A percentile compares a stretch with the other conserved stretches of the same genome.
phyloP scores from a whole-genome alignment of 2,797 vertebrate species.

The Acrossocheilus wenchowensis region DNA sequence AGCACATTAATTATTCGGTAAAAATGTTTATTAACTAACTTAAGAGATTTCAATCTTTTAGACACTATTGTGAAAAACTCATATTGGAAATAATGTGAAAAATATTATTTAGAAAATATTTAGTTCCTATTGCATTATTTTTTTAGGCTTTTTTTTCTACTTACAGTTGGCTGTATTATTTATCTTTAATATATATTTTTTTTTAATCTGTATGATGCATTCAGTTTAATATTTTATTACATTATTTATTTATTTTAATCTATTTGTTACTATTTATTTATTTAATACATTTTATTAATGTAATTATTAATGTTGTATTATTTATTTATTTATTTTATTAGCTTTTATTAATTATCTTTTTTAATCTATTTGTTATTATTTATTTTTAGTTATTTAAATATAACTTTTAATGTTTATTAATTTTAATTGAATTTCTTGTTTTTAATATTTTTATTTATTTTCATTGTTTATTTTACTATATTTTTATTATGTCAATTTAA shows the following conservation, averaged over 20 bases:
- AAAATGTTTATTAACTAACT: neutral
- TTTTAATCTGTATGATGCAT: no score
- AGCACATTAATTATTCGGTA: neutral
- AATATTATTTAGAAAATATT: neutral
- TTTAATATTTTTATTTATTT: neutral
- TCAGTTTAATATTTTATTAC: neutral
- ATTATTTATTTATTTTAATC: neutral
- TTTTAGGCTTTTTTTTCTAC: rapidly evolving
- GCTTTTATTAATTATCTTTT: neutral
- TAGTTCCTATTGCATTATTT: neutral
- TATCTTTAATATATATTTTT: neutral
- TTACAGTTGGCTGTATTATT: neutral
- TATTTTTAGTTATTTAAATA: neutral
- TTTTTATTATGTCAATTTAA: neutral
- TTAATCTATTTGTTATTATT: neutral
- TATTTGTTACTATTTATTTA: neutral
- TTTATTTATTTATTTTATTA: neutral
- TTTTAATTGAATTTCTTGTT: neutral
- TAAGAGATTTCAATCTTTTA: neutral
- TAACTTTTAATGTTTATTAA: neutral
- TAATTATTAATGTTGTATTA: neutral
- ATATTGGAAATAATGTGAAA: neutral
- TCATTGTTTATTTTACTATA: neutral
- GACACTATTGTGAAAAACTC: neutral
- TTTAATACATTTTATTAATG: neutral